Conservation (phyloP, 2,888 invertebrate genomes). For the Neoscelio sp. region DNA sequence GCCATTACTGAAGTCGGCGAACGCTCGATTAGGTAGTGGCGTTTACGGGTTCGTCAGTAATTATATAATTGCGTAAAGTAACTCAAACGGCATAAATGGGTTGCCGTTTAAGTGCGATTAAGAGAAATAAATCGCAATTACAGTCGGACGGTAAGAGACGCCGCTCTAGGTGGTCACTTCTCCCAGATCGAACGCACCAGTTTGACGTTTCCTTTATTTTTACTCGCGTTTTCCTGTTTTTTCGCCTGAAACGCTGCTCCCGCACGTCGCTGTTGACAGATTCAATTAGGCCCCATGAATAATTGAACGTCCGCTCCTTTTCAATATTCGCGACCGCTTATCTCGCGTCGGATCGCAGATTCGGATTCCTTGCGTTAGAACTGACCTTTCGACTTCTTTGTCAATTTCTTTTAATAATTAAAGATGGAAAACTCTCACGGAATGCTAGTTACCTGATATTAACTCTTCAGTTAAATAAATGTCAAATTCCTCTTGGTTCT, state of each 20-base stretch:
- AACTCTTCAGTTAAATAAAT: too few relatives aligned
- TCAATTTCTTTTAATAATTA: too few relatives aligned
- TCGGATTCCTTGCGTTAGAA: neutral
- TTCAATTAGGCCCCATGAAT: conserved; percentile 60
- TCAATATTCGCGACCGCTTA: conserved; percentile 36
- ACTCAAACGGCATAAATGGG: conserved; percentile 80
- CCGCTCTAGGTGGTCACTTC: conserved; percentile 71
- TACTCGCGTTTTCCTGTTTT: conserved; percentile 41
- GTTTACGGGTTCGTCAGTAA: conserved; percentile 74
- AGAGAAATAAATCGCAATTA: conserved; percentile 82
- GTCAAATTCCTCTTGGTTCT: too few relatives aligned
- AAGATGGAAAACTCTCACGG: too few relatives aligned
- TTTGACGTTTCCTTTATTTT: conserved; percentile 56
- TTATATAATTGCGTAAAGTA: conserved; percentile 82
- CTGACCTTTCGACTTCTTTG: too few relatives aligned
- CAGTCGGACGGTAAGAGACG: conserved; percentile 70
- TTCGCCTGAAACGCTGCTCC: conserved; percentile 32
- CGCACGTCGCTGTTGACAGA: conserved; percentile 48
- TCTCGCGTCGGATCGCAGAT: neutral
- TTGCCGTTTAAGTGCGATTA: conserved; percentile 81
- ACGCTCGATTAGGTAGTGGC: conserved; percentile 73
- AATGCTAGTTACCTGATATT: too few relatives aligned
- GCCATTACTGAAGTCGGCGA: conserved; percentile 72
- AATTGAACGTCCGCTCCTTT: conserved; percentile 37
- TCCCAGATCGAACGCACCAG: conserved; percentile 38